Evolutionary conservation across 1,140 invertebrate species (phyloP), one percentile per base, ranked within the genome.

Genomic region (Telenomus remus): DNA sequence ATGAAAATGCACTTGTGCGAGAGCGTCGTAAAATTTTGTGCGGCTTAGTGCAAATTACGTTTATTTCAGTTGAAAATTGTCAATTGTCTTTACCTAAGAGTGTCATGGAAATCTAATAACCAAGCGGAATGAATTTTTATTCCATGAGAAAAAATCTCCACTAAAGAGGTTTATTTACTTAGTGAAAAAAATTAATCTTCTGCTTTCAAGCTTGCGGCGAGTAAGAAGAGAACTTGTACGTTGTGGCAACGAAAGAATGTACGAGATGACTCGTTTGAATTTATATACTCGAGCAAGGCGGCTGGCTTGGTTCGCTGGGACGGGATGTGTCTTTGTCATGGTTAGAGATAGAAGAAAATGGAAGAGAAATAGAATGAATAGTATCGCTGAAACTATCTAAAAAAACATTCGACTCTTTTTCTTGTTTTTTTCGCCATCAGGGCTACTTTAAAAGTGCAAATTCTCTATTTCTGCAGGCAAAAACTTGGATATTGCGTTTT

Each of bases 241-340:
- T 48, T 42, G 44, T 59, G 46, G 66, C 56, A 57, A 72, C 68
- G 64, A 50, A 69, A 77, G 69, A 69, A 72, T 68, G 69, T 69
- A 72, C 59, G 64, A 65, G 75, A 77, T 69, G 69, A 71, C 64
- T 77, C 75, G 68, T 77, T 77, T 72, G 75, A 77, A 77, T 77
- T 77, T 77, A 77, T 77, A 77, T 72, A 77, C 75, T 77, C 63
- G 49, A 57, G 69, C 68, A 68, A 77, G 74, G 48, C 68, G 74
- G 70, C 70, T 57, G 60, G 59, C 47, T 54, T 49, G 66, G 74
- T 54, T 70, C 60, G 35, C 46, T 53, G 34, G 64, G 42, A 54
- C 63, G 56, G 56, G 61, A 71, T 76, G 66, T 71, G 66, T 71
- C 74, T 66, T 76, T 71, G 66, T 76, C 66, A 71, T 76, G 74